Conservation (phyloP, 2,113 vertebrate species). For the Percina caprodes region DNA sequence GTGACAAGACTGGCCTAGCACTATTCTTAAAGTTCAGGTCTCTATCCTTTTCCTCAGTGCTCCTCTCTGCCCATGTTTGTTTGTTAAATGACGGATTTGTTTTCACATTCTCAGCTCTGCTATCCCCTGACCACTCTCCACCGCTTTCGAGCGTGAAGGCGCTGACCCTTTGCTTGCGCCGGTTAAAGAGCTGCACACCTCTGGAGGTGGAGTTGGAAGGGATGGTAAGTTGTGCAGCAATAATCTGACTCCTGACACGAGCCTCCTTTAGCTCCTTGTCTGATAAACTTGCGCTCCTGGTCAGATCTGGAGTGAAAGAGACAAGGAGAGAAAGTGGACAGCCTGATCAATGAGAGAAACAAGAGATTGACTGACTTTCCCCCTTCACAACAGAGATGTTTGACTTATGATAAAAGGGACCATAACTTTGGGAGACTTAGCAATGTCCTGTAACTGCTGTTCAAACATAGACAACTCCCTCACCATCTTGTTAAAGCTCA, state of each 20-base stretch:
- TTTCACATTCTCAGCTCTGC: conserved; percentile 62
- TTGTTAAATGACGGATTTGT: conserved; percentile 58
- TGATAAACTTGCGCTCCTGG: conserved; percentile 89
- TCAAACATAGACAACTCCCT: conserved; percentile 52
- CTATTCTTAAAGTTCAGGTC: conserved; percentile 66
- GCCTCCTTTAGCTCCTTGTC: conserved; percentile 95
- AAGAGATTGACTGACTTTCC: background rate
- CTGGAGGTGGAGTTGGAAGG: conserved; percentile 90
- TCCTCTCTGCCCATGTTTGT: conserved; percentile 79
- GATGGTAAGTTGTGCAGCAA: conserved; percentile 92
- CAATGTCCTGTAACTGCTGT: conserved; percentile 15
- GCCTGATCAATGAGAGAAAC: conserved; percentile 23
- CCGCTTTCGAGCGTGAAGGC: conserved; percentile 87
- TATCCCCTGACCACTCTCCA: conserved; percentile 61
- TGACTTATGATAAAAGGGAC: conserved; percentile 8
- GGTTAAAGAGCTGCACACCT: conserved; percentile 94
- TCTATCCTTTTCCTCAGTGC: conserved; percentile 74
- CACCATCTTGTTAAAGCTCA: conserved; percentile 52
- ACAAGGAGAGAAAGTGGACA: conserved; percentile 30
- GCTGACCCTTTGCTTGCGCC: conserved; percentile 91
- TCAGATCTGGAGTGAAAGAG: conserved; percentile 82
- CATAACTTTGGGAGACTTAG: conserved; percentile 3
- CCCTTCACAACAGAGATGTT: background rate
- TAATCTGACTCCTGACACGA: conserved; percentile 89
- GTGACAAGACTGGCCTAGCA: conserved; percentile 48